Percentiles rank a stretch among this genome's conserved stretches.
phyloP scores from a whole-genome alignment of 92 coral and sea anemone species.

The Porites evermanni region DNA sequence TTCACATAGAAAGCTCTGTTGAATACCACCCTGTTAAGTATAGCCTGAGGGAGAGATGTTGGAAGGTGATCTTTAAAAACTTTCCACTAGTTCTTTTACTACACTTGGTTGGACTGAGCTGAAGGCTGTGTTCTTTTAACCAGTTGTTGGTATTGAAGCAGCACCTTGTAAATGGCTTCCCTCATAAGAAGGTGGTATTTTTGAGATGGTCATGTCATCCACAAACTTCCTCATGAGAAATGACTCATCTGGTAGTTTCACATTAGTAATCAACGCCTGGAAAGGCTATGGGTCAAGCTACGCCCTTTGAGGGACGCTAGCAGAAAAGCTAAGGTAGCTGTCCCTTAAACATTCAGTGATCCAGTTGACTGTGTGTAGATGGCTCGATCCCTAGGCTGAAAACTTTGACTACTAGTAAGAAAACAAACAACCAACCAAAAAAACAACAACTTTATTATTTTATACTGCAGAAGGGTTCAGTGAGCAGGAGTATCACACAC shows the following conservation, averaged over 20 bases:
- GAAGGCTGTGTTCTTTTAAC: conserved; percentile 38
- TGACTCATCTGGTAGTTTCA: conserved; percentile 24
- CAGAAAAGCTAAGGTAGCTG: conserved; percentile 35
- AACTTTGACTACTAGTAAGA: conserved; percentile 29
- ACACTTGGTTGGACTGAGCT: too few relatives aligned
- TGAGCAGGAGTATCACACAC: too few relatives aligned
- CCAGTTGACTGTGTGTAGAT: conserved; percentile 43
- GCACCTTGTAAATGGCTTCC: conserved; percentile 41
- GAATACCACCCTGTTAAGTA: too few relatives aligned
- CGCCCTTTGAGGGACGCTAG: background rate
- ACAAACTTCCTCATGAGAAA: conserved; percentile 62
- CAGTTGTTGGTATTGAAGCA: conserved; percentile 32
- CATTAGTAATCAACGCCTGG: conserved; percentile 62
- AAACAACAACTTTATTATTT: too few relatives aligned
- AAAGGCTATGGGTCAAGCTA: background rate
- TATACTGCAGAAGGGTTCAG: too few relatives aligned
- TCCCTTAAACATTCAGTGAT: conserved; percentile 51
- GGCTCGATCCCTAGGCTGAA: conserved; percentile 45
- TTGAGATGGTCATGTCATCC: conserved; percentile 67
- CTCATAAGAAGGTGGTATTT: conserved; percentile 29
- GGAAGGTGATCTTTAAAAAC: too few relatives aligned
- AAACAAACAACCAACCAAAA: too few relatives aligned
- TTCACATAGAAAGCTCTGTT: too few relatives aligned
- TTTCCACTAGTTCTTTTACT: too few relatives aligned
- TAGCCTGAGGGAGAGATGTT: too few relatives aligned